Evolutionary conservation across 2,888 invertebrate genomes (phyloP).

Genomic region (Chrysolina americana): DNA sequence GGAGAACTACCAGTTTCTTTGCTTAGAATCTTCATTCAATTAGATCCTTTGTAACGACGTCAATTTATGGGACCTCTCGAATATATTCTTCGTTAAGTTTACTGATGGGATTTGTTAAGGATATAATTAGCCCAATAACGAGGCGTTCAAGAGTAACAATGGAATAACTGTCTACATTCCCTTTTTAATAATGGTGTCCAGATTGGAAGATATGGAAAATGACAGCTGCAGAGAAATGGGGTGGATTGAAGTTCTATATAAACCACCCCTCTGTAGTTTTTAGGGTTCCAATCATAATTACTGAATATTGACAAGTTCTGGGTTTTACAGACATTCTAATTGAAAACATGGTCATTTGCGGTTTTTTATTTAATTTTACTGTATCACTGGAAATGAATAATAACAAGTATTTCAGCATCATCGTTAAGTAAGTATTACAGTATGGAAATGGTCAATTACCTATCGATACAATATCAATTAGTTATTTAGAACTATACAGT

Average conservation of each 20-base stretch:
- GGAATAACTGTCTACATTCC: conserved; percentile 27
- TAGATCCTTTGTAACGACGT: conserved; percentile 62
- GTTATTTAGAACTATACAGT: too few species aligned
- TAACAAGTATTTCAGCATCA: too few species aligned
- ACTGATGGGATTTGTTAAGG: conserved; percentile 40
- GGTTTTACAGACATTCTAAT: not conserved
- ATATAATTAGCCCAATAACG: conserved; percentile 36
- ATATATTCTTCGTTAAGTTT: conserved; percentile 42
- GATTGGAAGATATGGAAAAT: conserved; percentile 7
- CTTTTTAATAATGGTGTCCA: conserved; percentile 9
- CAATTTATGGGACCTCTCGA: conserved; percentile 52
- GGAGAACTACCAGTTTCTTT: conserved; percentile 57
- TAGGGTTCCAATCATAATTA: too few species aligned
- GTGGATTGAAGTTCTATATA: not conserved
- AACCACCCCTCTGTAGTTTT: too few species aligned
- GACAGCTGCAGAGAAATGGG: not conserved
- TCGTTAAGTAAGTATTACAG: too few species aligned
- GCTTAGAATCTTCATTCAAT: conserved; percentile 63
- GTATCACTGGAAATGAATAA: too few species aligned
- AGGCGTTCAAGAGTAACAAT: conserved; percentile 24
- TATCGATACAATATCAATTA: too few species aligned
- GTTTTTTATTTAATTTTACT: too few species aligned
- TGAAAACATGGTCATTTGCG: too few species aligned
- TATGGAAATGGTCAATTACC: too few species aligned
- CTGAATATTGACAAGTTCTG: not conserved